These are phyloP conservation scores for Lutraria rhynchaena DNA, from an alignment of 1,140 invertebrate genomes.

Conservation along the genomic window DNA sequence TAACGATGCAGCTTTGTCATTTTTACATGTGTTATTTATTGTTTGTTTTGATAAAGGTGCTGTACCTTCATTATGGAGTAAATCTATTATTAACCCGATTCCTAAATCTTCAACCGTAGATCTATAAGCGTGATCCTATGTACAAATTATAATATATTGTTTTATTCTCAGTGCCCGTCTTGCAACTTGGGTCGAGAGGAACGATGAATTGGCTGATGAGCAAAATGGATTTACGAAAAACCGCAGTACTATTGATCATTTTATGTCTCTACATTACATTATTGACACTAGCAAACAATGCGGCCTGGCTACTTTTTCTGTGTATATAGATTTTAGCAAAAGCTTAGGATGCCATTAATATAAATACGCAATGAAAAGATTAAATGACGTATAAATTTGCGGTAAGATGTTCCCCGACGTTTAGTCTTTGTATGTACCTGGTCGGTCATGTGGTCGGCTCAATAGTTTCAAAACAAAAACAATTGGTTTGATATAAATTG, in stretches of 20 bases:
- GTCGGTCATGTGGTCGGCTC: too few species aligned
- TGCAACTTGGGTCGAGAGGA: not conserved
- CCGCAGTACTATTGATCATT: slow-evolving; percentile 44
- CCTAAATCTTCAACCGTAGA: slow-evolving; percentile 37
- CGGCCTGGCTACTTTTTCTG: slow-evolving; percentile 22
- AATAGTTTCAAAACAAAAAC: slow-evolving; percentile 25
- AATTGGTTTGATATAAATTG: not conserved
- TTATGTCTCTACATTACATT: slow-evolving; percentile 27
- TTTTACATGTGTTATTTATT: slow-evolving; percentile 15
- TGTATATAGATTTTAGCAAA: slow-evolving; percentile 53
- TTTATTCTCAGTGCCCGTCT: slow-evolving; percentile 48
- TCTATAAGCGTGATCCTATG: slow-evolving; percentile 14
- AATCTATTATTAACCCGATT: slow-evolving; percentile 52
- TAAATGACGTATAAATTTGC: too few species aligned
- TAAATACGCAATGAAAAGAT: too few species aligned
- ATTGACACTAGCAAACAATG: slow-evolving; percentile 30
- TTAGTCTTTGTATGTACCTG: too few species aligned
- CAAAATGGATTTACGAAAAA: too few species aligned
- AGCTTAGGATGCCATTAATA: too few species aligned
- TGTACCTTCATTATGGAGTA: slow-evolving; percentile 14
- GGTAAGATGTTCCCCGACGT: too few species aligned
- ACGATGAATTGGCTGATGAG: slow-evolving; percentile 35
- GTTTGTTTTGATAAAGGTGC: slow-evolving; percentile 30
- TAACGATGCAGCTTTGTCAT: not conserved
- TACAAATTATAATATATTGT: slow-evolving; percentile 48